A percentile compares a stretch with the other conserved stretches of the same genome.
Evolutionary conservation across 2,797 vertebrate species (phyloP).

Genomic region (Poecilia gillii): DNA sequence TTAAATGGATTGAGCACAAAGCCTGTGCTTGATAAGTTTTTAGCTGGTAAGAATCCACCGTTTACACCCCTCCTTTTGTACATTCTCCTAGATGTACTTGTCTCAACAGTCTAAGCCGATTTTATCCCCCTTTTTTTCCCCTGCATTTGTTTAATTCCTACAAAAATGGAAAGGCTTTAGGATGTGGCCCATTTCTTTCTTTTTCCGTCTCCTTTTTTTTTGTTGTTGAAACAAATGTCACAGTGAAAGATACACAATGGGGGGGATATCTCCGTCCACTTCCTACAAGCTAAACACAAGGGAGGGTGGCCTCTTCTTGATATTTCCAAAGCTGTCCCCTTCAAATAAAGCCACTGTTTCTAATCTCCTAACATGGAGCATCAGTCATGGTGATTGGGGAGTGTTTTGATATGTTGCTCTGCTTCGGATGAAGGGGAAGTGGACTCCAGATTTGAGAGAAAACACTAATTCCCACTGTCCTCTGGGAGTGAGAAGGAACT

Average conservation of each 20-base stretch:
- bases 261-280: slow-evolving; percentile 73
- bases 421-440: slow-evolving; percentile 66
- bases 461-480: slow-evolving; percentile 75
- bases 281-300: slow-evolving; percentile 75
- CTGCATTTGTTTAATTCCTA: slow-evolving; percentile 79
- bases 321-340: slow-evolving; percentile 76
- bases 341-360: slow-evolving; percentile 76
- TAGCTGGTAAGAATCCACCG: slow-evolving; percentile 78
- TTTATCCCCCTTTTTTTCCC: slow-evolving; percentile 73
- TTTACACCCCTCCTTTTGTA: slow-evolving; percentile 81
- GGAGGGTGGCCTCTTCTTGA: slow-evolving; percentile 77
- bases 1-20: slow-evolving; percentile 82
- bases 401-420: slow-evolving; percentile 66
- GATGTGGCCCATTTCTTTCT: slow-evolving; percentile 73
- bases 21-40: slow-evolving; percentile 77
- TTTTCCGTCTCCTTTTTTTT: slow-evolving; percentile 31
- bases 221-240: slow-evolving; percentile 70
- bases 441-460: slow-evolving; percentile 72
- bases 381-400: slow-evolving; percentile 66
- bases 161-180: slow-evolving; percentile 77
- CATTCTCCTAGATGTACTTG: slow-evolving; percentile 80
- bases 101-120: slow-evolving; percentile 82
- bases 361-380: slow-evolving; percentile 74
- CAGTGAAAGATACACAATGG: slow-evolving; percentile 73
- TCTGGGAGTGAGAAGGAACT: slow-evolving; percentile 58